A percentile compares a stretch with the other conserved stretches of the same genome.
Conservation (phyloP, 2,797 vertebrate genomes). For the Chanos chanos region DNA sequence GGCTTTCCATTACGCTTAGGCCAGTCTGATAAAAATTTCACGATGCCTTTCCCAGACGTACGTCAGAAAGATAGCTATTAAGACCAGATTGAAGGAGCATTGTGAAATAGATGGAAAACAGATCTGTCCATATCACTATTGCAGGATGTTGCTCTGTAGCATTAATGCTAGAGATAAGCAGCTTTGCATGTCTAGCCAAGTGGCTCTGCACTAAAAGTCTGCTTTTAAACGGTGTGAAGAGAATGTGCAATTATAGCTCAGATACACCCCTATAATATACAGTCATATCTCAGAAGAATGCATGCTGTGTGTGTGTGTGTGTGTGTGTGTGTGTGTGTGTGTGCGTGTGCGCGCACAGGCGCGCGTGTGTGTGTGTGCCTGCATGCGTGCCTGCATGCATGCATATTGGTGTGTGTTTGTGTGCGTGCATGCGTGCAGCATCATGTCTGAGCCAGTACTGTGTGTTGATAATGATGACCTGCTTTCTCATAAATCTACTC, state of each 20-base stretch:
- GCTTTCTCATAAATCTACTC: too few species aligned
- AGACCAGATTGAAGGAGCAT: background rate
- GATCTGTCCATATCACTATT: background rate
- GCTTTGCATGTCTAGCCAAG: background rate
- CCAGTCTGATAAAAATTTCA: background rate
- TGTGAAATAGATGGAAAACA: background rate
- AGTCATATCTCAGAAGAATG: background rate
- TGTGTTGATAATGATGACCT: too few species aligned
- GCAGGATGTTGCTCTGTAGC: too few species aligned
- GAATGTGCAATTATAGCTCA: slow-evolving; percentile 8
- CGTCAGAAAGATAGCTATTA: background rate
- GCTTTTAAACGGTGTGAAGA: slow-evolving; percentile 23
- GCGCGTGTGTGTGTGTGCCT: background rate
- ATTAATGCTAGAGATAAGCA: too few species aligned
- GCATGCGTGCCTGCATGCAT: background rate
- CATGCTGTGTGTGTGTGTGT: background rate
- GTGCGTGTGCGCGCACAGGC: background rate
- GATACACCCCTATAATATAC: slow-evolving; percentile 14
- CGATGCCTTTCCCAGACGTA: background rate
- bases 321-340: slow-evolving; percentile 8
- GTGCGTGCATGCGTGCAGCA: too few species aligned
- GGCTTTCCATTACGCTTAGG: background rate
- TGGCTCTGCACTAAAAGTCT: background rate
- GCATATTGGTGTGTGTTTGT: background rate
- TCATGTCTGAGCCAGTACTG: too few species aligned